A percentile compares a stretch with the other conserved stretches of the same genome.
These are phyloP conservation scores for Cossypha caffra DNA, from an alignment of 2,797 vertebrate genomes.

Conservation along the genomic window DNA sequence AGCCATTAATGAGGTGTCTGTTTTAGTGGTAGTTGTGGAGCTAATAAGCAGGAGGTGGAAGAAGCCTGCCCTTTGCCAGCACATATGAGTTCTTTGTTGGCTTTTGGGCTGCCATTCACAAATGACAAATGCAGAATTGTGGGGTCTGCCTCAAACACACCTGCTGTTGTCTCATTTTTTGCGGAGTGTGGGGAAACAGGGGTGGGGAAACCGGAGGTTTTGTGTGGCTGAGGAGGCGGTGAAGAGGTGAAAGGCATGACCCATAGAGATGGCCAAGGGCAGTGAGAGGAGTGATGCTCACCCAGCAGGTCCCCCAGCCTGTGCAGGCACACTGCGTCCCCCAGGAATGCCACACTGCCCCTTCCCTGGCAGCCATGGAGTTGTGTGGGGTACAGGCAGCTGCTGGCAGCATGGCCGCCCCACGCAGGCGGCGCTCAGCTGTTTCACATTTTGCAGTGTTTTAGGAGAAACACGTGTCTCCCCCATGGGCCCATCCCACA, in stretches of 20 bases:
- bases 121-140: neutral
- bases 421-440: neutral
- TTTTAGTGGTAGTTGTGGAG: conserved; percentile 13
- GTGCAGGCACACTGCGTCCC: fast-evolving
- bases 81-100: conserved; percentile 10
- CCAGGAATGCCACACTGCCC: fast-evolving
- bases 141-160: neutral
- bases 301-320: neutral
- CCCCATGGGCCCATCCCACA: fast-evolving
- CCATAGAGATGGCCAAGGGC: fast-evolving
- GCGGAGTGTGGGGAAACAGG: neutral
- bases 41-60: conserved; percentile 21
- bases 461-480: neutral
- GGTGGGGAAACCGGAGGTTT: neutral
- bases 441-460: neutral
- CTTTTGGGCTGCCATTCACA: neutral
- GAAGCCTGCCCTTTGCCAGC: conserved; percentile 8
- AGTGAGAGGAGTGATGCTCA: neutral
- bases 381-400: neutral
- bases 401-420: fast-evolving
- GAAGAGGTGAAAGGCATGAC: neutral
- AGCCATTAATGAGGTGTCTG: conserved; percentile 58
- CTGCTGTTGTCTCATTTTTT: neutral
- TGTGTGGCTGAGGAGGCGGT: neutral
- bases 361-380: fast-evolving